phyloP scores from a whole-genome alignment of 2,888 invertebrate species.

The Synergus umbraculus region DNA sequence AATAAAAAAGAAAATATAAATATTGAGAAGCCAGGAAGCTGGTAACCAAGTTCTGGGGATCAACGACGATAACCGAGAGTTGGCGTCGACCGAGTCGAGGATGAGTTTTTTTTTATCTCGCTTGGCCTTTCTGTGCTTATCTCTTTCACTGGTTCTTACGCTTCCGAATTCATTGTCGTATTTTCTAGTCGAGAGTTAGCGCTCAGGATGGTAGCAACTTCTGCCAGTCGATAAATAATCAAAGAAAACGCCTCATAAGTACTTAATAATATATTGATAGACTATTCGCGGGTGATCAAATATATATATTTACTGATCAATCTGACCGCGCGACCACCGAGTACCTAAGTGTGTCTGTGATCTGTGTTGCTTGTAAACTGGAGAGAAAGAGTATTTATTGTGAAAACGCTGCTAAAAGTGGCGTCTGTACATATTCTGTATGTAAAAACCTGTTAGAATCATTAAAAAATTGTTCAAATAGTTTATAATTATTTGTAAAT shows the following conservation, averaged over 20 bases:
- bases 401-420: not conserved
- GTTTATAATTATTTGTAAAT: slow-evolving; percentile 18
- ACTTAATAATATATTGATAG: slow-evolving; percentile 45
- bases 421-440: slow-evolving; percentile 31
- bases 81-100: slow-evolving; percentile 9
- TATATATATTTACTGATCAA: not conserved
- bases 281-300: slow-evolving; percentile 44
- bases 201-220: slow-evolving; percentile 5
- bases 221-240: slow-evolving; percentile 13
- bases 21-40: not conserved
- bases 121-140: not conserved
- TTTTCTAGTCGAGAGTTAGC: slow-evolving; percentile 45
- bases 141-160: not conserved
- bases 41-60: not conserved
- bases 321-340: slow-evolving; percentile 52
- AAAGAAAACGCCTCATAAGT: slow-evolving; percentile 14
- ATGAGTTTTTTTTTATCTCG: slow-evolving; percentile 16
- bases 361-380: slow-evolving; percentile 55
- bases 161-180: slow-evolving; percentile 16
- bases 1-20: not conserved
- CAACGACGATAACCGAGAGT: not conserved
- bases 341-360: slow-evolving; percentile 75
- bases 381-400: slow-evolving; percentile 31
- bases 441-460: not conserved
- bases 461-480: not conserved